These are phyloP conservation scores for Pseudocheirus occidentalis DNA, from an alignment of 2,797 vertebrate genomes.

Conservation along the genomic window DNA sequence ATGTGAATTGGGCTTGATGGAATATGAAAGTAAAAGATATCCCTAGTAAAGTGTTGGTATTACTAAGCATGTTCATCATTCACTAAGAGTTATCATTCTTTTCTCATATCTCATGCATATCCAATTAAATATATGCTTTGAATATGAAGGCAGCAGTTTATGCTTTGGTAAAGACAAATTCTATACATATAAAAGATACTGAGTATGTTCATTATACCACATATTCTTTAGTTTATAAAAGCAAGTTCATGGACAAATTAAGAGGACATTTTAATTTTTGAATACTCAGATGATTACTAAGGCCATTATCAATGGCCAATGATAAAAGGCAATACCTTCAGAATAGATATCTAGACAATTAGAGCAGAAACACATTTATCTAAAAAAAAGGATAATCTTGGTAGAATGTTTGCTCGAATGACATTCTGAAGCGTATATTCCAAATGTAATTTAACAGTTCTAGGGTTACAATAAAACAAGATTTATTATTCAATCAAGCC, in stretches of 20 bases:
- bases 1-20: neutral
- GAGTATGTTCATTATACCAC: neutral
- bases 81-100: rapidly evolving
- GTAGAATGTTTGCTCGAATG: neutral
- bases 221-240: neutral
- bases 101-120: neutral
- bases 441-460: slow-evolving; percentile 34
- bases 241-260: slow-evolving; percentile 12
- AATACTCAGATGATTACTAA: neutral
- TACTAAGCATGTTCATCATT: neutral
- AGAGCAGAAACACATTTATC: slow-evolving; percentile 8
- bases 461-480: neutral
- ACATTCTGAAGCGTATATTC: neutral
- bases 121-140: neutral
- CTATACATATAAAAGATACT: neutral
- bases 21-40: neutral
- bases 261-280: slow-evolving; percentile 30
- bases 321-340: neutral
- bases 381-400: neutral
- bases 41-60: neutral
- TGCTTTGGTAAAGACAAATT: slow-evolving; percentile 17
- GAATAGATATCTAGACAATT: neutral
- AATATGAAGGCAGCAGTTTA: neutral
- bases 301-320: neutral
- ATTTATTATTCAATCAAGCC: neutral